Base-by-base conservation (phyloP, 2,888 invertebrate genomes). In the Caenorhabditis zanzibari region DNA sequence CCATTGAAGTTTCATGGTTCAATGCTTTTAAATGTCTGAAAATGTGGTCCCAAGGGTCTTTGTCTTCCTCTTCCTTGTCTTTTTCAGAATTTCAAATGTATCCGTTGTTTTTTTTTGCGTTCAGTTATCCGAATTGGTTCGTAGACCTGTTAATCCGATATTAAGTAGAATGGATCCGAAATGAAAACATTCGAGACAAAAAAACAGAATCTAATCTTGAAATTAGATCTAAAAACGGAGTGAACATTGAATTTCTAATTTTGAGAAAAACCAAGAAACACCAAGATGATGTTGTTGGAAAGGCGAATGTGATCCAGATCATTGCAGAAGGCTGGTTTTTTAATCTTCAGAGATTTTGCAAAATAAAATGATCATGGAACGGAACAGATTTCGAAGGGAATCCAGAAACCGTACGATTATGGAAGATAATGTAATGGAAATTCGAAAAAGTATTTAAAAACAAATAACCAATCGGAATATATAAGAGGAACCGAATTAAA, bases 1-100 rank as follows among this genome's bases (percentile, higher is more conserved):
- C 49, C 66, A 47, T 66, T 16, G n/a, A 66, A 66, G 19, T 44
- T 26, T 49, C 26, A 66, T 35, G 66, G 66, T 26, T 22, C n/a
- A 52, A 22, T 66, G 66, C 26, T 52, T 64, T n/a, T 16, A 47
- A 28, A 64, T 47, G 52, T 49, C 66, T 49, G 66, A 66, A 66
- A 66, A 66, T 49, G 49, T 19, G 66, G 49, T 66, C 66, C 49
- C 49, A 47, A 47, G 47, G 44, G 64, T n/a, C 10, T 49, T 49
- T 58, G 24, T 22, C 32, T 58, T 58, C 35, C 12, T 35, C 9
- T 49, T 64, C 16, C 2, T 32, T 64, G 28, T 49, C 49, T 61
- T 61, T 3, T 32, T 38, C 22, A 1, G 14, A 66, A 66, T 32
- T 35, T 19, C 28, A n/a, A 22, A 22, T 32, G 32, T 52, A 26